Evolutionary conservation across 2,113 vertebrate species (phyloP), one percentile per base, ranked within the genome.

Genomic region (Acanthochromis polyacanthus): DNA sequence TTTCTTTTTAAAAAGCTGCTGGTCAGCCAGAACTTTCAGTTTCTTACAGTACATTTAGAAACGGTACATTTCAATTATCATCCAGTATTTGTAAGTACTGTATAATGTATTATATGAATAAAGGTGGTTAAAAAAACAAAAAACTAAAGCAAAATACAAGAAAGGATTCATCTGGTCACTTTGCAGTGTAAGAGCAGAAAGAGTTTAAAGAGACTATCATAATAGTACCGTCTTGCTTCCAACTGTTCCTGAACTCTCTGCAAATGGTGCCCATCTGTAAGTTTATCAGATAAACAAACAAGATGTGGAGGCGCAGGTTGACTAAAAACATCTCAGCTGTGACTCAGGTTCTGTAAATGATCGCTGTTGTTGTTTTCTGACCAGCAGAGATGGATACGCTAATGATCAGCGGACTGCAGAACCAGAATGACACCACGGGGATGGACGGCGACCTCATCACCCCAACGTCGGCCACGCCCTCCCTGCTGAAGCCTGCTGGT

Each of bases 401-500:
- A 25, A 75, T 8, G 3, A 3, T 38, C 51, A 3, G 25, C 70
- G 5, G 61, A 1, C 11, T 10, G 10, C 51, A 59, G 10, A 70
- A 80, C 52, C 45, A 36, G 25, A 84, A 48, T 2, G 57, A 78
- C 72, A 10, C 23, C 0, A 0, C 0, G 0, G 40, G 16, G 14
- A 12, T 0, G 59, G 28, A 67, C 5, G 15, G 1, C 1, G 11
- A 62, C 79, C 56, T 74, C 72, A 17, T 46, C 51, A 68, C 43
- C 11, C 5, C 55, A 0, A 16, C 22, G 3, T 64, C 60, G 0
- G 48, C 19, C n/a, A 14, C 32, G 4, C 48, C 50, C 52, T 11
- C 9, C 23, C 30, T 0, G 8, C 57, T 30, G 66, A 58, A 43
- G 0, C 30, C 57, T 38, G 20, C 70, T 38, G 89, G 85, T 89